Base-by-base conservation (phyloP, 2,113 vertebrate species). In the Hippopotamus amphibius region DNA sequence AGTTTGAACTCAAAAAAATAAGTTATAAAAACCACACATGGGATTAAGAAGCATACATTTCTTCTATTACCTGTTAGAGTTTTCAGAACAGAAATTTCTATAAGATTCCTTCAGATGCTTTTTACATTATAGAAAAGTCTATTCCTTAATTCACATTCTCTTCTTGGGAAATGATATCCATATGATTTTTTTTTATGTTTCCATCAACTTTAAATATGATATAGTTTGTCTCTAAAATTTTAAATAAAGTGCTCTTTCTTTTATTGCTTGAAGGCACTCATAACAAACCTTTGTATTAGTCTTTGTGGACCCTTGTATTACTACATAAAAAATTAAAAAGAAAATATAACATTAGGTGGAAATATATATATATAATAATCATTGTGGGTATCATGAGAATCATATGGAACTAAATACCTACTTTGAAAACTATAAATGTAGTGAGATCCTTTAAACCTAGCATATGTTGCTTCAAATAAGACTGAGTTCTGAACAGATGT, bases 391-490 rank as follows among this genome's bases (percentile, higher is more conserved):
- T 87, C 69, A 69, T 85, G 55, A 93, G 59, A 90, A 80, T 94
- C 24, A 50, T 17, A 50, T 55, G 30, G 65, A 83, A 68, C 10
- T 77, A 85, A 95, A 92, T 91, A 50, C 28, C 28, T 93, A 68
- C 41, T 81, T 91, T 92, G 21, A 55, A 89, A 96, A 88, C 53
- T 69, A 65, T 88, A 94, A 92, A 95, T 97, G 94, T 4, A 81
- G 59, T 88, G 57, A 94, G 94, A 95, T 88, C 41, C 66, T 93
- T 93, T 86, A 88, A 88, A 84, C 11, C 69, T 91, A 93, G 7
- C 92, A 87, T 96, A 97, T 93, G 91, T 59, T 94, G 28, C 82
- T 94, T 94, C 94, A 94, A 88, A 85, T 79, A 61, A 94, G 79
- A 86, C 68, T 90, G 53, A 63, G 41, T 93, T 90, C 69, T 79